phyloP scores from a whole-genome alignment of 2,113 vertebrate species.

The Channa argus region DNA sequence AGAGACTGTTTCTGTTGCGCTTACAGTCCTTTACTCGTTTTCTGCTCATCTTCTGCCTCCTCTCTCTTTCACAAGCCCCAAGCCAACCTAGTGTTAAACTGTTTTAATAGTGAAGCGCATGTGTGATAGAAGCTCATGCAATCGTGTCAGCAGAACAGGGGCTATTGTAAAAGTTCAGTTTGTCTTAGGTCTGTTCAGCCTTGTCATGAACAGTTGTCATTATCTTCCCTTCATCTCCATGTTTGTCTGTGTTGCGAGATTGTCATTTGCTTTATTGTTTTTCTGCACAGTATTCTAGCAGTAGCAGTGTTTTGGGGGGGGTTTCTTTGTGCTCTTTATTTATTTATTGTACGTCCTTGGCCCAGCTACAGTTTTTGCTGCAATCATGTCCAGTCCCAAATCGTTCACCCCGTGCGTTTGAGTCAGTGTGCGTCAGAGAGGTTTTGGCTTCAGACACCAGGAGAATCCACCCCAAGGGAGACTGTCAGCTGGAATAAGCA shows the following conservation, averaged over 20 bases:
- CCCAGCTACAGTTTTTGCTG: constrained; percentile 15
- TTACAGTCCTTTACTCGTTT: constrained; percentile 4
- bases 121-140: not conserved
- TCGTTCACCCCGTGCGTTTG: constrained; percentile 31
- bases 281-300: constrained; percentile 2
- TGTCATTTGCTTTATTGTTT: not conserved
- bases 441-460: constrained; percentile 63
- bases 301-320: not conserved
- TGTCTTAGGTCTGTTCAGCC: not conserved
- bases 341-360: not conserved
- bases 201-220: not conserved
- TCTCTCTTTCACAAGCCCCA: not conserved
- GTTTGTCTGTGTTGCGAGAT: not conserved
- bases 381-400: constrained; percentile 11
- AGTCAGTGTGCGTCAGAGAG: constrained; percentile 56
- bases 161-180: not conserved
- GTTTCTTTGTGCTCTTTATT: not conserved
- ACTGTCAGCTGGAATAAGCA: constrained; percentile 64
- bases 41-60: constrained; percentile 23
- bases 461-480: constrained; percentile 66
- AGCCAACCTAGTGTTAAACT: not conserved
- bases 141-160: not conserved
- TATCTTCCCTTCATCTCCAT: not conserved
- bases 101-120: constrained; percentile 1
- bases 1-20: not conserved